Base-by-base conservation (phyloP, 1,140 invertebrate genomes). In the Sogatella furcifera region DNA sequence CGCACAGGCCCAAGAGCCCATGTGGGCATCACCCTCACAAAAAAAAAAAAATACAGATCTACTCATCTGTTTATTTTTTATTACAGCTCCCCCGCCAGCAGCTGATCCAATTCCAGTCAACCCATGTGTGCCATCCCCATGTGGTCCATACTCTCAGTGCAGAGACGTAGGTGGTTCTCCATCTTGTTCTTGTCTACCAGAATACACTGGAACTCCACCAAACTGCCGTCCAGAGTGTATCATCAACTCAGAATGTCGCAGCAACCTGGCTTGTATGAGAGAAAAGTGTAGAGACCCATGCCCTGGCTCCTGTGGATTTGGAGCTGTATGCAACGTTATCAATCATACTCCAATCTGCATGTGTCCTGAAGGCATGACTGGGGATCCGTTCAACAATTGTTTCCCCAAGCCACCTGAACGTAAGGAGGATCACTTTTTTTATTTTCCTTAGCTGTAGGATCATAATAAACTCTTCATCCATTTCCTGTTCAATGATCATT, bases 81-180 rank as follows among this genome's bases (percentile, higher is more conserved):
- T 53, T 52, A 11, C 65, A 49, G 63, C 70, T 55, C 57, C 43
- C 14, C 68, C 67, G 43, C 65, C 65, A 60, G 56, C 60, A 52
- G 62, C 65, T 52, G 61, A 58, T 49, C 52, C 59, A 21, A 56
- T 52, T 55, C 24, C 65, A 2, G 43, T 43, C 58, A 74, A 79
- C 58, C 80, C 74, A 28, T 75, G 77, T 60, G 60, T 73, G 53
- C 74, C 78, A 34, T 79, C 77, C n/a, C 77, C 78, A 14, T 80
- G 79, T 68, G 80, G 80, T 14, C 70, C 74, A 0, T 77, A 79
- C 62, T 73, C 79, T 4, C 66, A 76, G 43, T 83, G 81, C 65
- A 67, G 71, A 65, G 66, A 72, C 13, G 66, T 73, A 4, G 74
- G 72, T 38, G 68, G 69, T 34, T 61, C 55, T 57, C 74, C 69